phyloP scores from a whole-genome alignment of 2,888 invertebrate species.

The Noctua comes region DNA sequence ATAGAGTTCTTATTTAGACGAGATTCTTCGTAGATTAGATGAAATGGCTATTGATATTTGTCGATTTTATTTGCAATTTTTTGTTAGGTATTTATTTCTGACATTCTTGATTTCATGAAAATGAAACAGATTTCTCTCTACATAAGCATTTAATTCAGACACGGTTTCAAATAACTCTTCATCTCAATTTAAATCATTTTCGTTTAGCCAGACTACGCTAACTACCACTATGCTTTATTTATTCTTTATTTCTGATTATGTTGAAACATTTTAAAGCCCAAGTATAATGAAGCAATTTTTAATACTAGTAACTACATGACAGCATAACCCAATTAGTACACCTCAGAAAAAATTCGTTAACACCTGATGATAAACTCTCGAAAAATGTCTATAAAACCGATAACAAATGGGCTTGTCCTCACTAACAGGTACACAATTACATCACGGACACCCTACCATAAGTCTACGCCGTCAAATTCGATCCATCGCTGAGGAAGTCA shows the following conservation, averaged over 20 bases:
- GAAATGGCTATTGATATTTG: too few species aligned
- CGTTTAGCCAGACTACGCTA: not conserved
- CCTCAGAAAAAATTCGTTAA: slow-evolving; percentile 22
- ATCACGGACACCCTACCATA: slow-evolving; percentile 64
- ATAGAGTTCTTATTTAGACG: too few species aligned
- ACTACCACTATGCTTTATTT: not conserved
- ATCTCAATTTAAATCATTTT: not conserved
- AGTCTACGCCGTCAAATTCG: slow-evolving; percentile 61
- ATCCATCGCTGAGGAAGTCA: slow-evolving; percentile 71
- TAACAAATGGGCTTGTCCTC: slow-evolving; percentile 55
- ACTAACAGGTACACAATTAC: slow-evolving; percentile 34
- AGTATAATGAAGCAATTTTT: not conserved
- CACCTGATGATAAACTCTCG: slow-evolving; percentile 7
- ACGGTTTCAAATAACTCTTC: too few species aligned
- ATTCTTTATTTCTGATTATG: not conserved
- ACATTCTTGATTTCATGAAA: too few species aligned
- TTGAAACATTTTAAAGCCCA: not conserved
- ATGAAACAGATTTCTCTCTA: too few species aligned
- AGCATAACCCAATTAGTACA: not conserved
- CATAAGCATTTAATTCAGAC: too few species aligned
- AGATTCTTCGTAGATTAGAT: too few species aligned
- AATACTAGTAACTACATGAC: not conserved
- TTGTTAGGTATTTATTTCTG: too few species aligned
- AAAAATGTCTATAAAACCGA: slow-evolving; percentile 43
- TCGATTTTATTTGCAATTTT: too few species aligned